These are phyloP conservation scores for Ptyas mucosa DNA, from an alignment of 2,113 vertebrate genomes.

Conservation along the genomic window DNA sequence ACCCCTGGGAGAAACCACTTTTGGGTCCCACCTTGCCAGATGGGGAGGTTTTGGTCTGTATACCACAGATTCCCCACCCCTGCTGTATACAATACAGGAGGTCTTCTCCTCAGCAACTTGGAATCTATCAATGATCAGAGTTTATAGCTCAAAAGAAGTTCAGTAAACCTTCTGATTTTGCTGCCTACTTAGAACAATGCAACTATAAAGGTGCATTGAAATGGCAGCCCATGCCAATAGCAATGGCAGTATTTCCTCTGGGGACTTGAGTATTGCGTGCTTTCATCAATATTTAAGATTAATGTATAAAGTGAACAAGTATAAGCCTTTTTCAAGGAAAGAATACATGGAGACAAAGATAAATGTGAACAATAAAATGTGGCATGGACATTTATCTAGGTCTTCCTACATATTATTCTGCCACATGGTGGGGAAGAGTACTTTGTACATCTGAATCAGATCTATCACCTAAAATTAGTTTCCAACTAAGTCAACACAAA, in stretches of 20 bases:
- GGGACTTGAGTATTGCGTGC: not conserved
- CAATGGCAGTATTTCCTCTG: not conserved
- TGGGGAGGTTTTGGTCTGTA: not conserved
- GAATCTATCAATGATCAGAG: no score
- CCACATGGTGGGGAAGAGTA: not conserved
- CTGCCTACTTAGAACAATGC: not conserved
- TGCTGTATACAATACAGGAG: not conserved
- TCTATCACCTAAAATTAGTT: not conserved
- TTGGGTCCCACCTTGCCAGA: not conserved
- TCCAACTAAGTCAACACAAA: not conserved
- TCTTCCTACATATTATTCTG: not conserved
- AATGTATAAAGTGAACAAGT: not conserved
- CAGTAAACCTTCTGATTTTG: not conserved
- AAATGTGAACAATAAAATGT: not conserved
- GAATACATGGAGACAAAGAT: not conserved
- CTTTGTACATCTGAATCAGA: not conserved
- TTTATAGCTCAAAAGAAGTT: not conserved
- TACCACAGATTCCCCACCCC: not conserved
- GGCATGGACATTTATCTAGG: not conserved
- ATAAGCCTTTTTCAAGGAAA: not conserved
- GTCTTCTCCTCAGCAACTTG: not conserved
- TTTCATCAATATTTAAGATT: not conserved
- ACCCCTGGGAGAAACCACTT: no score
- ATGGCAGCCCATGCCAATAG: not conserved
- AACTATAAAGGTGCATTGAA: not conserved